phyloP scores from a whole-genome alignment of 2,888 invertebrate genomes.

The Epiblema foenella region DNA sequence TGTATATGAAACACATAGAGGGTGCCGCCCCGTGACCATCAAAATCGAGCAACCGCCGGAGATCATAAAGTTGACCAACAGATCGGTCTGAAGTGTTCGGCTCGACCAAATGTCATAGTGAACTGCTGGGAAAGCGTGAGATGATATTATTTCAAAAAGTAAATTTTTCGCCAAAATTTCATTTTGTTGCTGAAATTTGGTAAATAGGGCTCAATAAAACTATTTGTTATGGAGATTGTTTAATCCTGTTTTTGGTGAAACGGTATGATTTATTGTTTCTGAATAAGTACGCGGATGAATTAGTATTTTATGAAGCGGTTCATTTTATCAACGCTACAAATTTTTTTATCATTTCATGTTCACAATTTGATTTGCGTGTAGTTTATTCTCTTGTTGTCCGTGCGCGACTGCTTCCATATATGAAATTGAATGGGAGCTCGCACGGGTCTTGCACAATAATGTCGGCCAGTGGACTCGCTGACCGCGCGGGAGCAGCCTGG shows the following conservation, averaged over 20 bases:
- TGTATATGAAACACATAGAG: too few species aligned
- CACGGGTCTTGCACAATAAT: constrained; percentile 80
- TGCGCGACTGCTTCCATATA: constrained; percentile 76
- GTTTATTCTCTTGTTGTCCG: constrained; percentile 67
- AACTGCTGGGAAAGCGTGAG: too few species aligned
- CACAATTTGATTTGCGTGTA: constrained; percentile 61
- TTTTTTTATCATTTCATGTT: constrained; percentile 15
- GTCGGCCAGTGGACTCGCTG: constrained; percentile 63
- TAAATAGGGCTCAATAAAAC: too few species aligned
- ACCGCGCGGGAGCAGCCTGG: constrained; percentile 51
- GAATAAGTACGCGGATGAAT: not conserved
- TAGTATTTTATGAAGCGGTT: not conserved
- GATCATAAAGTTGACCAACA: too few species aligned
- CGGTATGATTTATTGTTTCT: not conserved
- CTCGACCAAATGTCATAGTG: too few species aligned
- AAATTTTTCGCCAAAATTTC: too few species aligned
- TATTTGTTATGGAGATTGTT: too few species aligned
- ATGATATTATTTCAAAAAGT: too few species aligned
- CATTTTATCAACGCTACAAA: not conserved
- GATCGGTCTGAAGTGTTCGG: too few species aligned
- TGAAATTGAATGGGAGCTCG: constrained; percentile 81
- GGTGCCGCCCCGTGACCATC: too few species aligned
- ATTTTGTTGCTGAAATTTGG: too few species aligned
- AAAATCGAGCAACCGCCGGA: too few species aligned
- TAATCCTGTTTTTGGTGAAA: not conserved